Percentiles rank a stretch among this genome's conserved stretches.
Evolutionary conservation across 2,888 invertebrate species (phyloP).

Genomic region (Cheilosia urbana): DNA sequence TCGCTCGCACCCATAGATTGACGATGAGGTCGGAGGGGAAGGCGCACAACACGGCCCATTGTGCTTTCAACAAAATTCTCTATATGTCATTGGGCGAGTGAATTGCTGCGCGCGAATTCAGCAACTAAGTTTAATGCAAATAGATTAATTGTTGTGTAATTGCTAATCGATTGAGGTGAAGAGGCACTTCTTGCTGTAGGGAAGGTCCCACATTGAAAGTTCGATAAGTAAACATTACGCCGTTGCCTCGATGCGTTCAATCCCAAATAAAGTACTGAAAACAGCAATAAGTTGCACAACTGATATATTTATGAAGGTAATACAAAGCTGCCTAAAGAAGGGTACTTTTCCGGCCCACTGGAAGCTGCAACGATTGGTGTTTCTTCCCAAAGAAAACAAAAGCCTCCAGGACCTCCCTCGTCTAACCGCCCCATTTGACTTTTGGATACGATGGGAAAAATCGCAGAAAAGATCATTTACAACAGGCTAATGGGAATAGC

Average conservation of each 20-base stretch:
- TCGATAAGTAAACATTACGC: not conserved
- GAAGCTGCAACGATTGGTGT: too few species aligned
- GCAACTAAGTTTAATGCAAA: constrained; percentile 61
- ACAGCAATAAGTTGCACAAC: too few species aligned
- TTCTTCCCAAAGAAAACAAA: too few species aligned
- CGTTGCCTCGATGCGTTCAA: not conserved
- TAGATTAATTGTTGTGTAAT: constrained; percentile 65
- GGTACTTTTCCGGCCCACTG: too few species aligned
- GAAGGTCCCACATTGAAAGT: constrained; percentile 50
- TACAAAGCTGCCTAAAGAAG: too few species aligned
- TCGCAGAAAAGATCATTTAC: too few species aligned
- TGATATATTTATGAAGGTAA: too few species aligned
- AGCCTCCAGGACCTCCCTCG: too few species aligned
- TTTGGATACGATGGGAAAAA: too few species aligned
- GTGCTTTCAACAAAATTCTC: constrained; percentile 47
- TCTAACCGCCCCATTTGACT: too few species aligned
- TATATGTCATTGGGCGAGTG: constrained; percentile 59
- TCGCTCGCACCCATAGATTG: constrained; percentile 9
- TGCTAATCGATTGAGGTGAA: constrained; percentile 54
- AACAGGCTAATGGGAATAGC: too few species aligned
- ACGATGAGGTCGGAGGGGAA: not conserved
- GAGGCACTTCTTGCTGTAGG: constrained; percentile 31
- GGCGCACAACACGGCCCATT: constrained; percentile 3
- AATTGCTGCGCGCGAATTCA: constrained; percentile 54
- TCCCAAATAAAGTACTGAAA: too few species aligned